phyloP scores from a whole-genome alignment of 2,888 invertebrate genomes.

The Pollenia amentaria region DNA sequence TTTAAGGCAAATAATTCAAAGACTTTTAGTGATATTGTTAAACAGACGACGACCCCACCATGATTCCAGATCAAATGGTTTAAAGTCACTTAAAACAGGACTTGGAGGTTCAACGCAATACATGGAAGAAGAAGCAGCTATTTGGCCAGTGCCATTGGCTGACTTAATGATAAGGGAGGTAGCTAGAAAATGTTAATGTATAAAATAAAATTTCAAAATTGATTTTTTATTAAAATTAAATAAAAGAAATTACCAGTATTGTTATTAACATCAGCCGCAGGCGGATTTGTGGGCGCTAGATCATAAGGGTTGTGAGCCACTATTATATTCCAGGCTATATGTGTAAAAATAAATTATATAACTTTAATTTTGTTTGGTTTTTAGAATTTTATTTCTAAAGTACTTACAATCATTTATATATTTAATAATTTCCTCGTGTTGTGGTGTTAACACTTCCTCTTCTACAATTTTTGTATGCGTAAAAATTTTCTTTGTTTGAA shows the following conservation, averaged over 20 bases:
- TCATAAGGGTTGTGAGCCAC: constrained; percentile 84
- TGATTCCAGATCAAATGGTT: constrained; percentile 94
- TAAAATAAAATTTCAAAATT: background rate
- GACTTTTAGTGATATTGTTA: constrained; percentile 93
- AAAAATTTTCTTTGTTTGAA: constrained; percentile 86
- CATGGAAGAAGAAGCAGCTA: constrained; percentile 81
- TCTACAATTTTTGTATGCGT: constrained; percentile 84
- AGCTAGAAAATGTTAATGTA: constrained; percentile 74
- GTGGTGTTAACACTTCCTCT: constrained; percentile 88
- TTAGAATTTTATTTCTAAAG: background rate
- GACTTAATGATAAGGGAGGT: constrained; percentile 75
- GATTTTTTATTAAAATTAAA: background rate
- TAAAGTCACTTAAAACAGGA: constrained; percentile 90
- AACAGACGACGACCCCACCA: constrained; percentile 96
- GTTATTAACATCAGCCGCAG: constrained; percentile 80
- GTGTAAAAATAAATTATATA: background rate
- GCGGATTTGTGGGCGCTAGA: constrained; percentile 68
- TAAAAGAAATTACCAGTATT: constrained; percentile 75
- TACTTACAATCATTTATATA: constrained; percentile 94
- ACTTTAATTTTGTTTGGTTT: constrained; percentile 2
- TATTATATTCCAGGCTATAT: constrained; percentile 84
- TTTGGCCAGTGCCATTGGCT: constrained; percentile 73
- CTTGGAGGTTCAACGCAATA: constrained; percentile 92
- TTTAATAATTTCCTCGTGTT: constrained; percentile 94
- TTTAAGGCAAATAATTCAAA: constrained; percentile 83